Conservation (phyloP, 1,140 invertebrate species). For the Harlomillsia oculata region DNA sequence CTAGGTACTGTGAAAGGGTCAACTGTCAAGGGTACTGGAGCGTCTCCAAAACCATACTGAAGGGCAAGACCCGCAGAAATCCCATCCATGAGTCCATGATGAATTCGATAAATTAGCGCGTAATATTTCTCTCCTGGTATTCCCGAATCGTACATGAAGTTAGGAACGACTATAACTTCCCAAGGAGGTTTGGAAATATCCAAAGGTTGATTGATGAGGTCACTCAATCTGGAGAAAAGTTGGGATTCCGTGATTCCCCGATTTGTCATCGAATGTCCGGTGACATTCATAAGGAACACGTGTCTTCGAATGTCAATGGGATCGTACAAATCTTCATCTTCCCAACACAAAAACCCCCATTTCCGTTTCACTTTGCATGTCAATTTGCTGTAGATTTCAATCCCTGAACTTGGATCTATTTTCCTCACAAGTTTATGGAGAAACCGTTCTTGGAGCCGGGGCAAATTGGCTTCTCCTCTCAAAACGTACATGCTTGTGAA, state of each 20-base stretch:
- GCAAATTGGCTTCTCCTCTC: neutral
- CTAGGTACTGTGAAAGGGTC: slow-evolving; percentile 12
- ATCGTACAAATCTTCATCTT: slow-evolving; percentile 2
- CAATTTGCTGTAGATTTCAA: slow-evolving; percentile 1
- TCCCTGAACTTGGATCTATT: neutral
- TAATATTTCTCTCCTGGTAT: neutral
- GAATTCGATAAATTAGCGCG: slow-evolving; percentile 15
- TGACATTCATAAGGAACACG: neutral
- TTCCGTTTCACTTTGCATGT: neutral
- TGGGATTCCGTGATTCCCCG: neutral
- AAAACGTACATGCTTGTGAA: slow-evolving; percentile 11
- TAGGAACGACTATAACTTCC: slow-evolving; percentile 22
- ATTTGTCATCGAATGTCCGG: too few species aligned
- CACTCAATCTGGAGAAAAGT: slow-evolving; percentile 6
- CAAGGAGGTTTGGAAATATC: slow-evolving; percentile 3
- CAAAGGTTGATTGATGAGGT: slow-evolving; percentile 10
- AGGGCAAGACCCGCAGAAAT: slow-evolving; percentile 11
- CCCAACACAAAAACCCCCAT: slow-evolving; percentile 20
- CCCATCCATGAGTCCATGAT: slow-evolving; percentile 30
- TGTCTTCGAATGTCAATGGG: slow-evolving; percentile 8
- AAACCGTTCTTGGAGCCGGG: neutral
- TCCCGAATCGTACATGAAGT: slow-evolving; percentile 1
- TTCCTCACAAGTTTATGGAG: neutral
- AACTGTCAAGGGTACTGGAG: slow-evolving; percentile 12
- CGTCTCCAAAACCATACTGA: slow-evolving; percentile 11